Conservation (phyloP, 2,113 vertebrate genomes). For the Periophthalmus modestus region DNA sequence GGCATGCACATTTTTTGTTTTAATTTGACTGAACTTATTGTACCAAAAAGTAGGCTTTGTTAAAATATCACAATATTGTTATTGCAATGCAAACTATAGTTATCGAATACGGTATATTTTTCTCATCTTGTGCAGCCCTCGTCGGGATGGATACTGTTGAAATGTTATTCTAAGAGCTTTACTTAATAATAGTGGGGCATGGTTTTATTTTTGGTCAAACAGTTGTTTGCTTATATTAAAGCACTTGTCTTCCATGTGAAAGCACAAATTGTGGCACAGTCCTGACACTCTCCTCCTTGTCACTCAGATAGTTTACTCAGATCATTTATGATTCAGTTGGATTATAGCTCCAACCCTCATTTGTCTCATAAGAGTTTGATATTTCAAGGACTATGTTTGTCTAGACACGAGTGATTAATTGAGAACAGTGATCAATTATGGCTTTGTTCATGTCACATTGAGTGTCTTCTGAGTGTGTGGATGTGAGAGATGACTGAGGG, state of each 20-base stretch:
- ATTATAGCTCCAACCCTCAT: background rate
- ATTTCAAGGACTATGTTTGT: background rate
- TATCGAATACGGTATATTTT: too few species aligned
- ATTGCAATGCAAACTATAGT: too few species aligned
- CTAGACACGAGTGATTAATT: background rate
- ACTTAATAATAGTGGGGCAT: background rate
- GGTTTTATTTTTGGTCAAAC: background rate
- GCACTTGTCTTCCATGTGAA: background rate
- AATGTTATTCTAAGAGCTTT: background rate
- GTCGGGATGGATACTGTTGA: too few species aligned
- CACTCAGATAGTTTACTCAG: background rate
- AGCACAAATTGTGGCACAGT: slow-evolving; percentile 6
- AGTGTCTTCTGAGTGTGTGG: background rate
- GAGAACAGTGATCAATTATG: background rate
- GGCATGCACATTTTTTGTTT: too few species aligned
- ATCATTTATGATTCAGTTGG: slow-evolving; percentile 4
- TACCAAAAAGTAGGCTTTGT: too few species aligned
- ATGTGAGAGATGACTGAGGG: background rate
- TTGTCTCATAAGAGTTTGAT: background rate
- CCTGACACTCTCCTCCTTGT: slow-evolving; percentile 8
- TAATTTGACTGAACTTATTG: too few species aligned
- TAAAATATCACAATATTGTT: too few species aligned
- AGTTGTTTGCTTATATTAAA: background rate
- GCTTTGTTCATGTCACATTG: background rate
- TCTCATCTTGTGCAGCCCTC: too few species aligned